These are phyloP conservation scores for Hirtodrosophila duncani DNA, from an alignment of 2,888 invertebrate genomes.

Conservation along the genomic window DNA sequence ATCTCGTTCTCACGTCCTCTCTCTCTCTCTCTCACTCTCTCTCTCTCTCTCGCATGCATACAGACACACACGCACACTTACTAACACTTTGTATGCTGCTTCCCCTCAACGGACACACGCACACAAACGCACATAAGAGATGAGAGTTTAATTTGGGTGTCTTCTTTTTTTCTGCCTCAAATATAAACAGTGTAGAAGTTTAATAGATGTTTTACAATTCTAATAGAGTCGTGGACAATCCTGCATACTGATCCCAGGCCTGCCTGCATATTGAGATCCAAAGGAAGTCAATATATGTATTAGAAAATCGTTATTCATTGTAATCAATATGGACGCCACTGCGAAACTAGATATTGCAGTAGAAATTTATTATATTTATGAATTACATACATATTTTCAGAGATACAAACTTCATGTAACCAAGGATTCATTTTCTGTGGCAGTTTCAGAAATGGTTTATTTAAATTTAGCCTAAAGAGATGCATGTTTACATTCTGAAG, in stretches of 20 bases:
- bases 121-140: conserved; percentile 4
- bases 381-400: too few relatives aligned
- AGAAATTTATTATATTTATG: too few relatives aligned
- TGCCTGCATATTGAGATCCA: conserved; percentile 41
- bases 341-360: too few relatives aligned
- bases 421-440: too few relatives aligned
- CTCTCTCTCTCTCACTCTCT: conserved; percentile 7
- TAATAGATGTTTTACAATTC: conserved; percentile 63
- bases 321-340: too few relatives aligned
- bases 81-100: too few relatives aligned
- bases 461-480: too few relatives aligned
- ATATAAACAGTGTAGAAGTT: conserved; percentile 56
- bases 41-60: conserved; percentile 44
- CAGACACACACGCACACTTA: conserved; percentile 12
- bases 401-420: too few relatives aligned
- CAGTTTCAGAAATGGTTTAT: too few relatives aligned
- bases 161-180: conserved; percentile 27
- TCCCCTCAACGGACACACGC: conserved; percentile 43
- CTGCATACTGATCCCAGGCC: conserved; percentile 32
- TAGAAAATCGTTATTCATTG: too few relatives aligned
- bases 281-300: conserved; percentile 25
- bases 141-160: conserved; percentile 1
- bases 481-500: too few relatives aligned
- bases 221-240: conserved; percentile 33
- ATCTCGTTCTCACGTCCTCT: too few relatives aligned